Conservation (phyloP, 2,113 vertebrate species). For the Marmota monax region DNA sequence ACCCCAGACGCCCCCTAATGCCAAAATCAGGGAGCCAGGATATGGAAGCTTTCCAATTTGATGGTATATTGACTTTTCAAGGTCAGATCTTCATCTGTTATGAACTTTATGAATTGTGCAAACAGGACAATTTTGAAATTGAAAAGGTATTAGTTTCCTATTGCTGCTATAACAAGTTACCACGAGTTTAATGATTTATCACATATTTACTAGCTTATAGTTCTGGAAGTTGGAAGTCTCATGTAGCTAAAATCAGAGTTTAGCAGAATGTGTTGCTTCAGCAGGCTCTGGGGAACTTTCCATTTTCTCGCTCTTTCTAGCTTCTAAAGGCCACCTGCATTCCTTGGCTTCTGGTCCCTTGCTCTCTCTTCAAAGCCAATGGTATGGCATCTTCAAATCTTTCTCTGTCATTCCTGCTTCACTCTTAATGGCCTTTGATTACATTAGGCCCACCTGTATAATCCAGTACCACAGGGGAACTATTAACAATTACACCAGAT, state of each 20-base stretch:
- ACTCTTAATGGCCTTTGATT: neutral
- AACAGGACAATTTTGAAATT: conserved; percentile 19
- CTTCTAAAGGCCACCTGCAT: neutral
- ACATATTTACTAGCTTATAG: neutral
- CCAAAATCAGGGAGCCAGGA: conserved; percentile 63
- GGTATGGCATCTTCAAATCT: neutral
- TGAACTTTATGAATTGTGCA: neutral
- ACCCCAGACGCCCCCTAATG: conserved; percentile 62
- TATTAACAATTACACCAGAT: neutral
- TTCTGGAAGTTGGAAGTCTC: neutral
- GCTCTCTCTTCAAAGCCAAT: neutral
- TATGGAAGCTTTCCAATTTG: conserved; percentile 5
- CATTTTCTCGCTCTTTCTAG: neutral
- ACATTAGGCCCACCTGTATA: neutral
- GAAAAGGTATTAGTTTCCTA: neutral
- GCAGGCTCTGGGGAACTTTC: neutral
- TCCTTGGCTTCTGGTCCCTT: neutral
- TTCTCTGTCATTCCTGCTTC: neutral
- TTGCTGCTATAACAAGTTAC: neutral
- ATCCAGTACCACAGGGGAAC: neutral
- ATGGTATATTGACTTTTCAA: neutral
- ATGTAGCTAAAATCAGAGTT: neutral
- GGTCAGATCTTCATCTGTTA: neutral
- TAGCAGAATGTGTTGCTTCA: neutral
- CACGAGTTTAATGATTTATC: neutral